Base-by-base conservation (phyloP, 2,888 invertebrate species). In the Meloe dianella region DNA sequence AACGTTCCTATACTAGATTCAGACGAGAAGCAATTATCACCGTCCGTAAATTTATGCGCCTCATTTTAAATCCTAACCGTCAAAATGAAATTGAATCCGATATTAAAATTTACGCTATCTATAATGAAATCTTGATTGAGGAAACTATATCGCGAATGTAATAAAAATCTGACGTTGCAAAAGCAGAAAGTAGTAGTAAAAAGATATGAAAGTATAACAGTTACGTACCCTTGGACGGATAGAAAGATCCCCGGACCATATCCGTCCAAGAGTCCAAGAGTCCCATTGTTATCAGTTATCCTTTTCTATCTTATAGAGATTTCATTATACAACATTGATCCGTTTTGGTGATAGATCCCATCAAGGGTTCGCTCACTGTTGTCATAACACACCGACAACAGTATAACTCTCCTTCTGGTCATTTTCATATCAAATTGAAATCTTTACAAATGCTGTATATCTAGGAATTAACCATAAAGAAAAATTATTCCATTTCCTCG, bases 91-190 rank as follows among this genome's bases (percentile, higher is more conserved):
- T 82, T 82, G 82, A 82, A 82, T 83, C 79, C 80, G 78, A 82
- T 82, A 83, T 83, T 83, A 82, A 83, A 83, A 82, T 81, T 82
- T 79, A 73, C 80, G 77, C 78, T 83, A 83, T 83, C 83, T 83
- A 83, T 83, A 83, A 83, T 83, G 82, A 83, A 83, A 83, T 83
- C 83, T 83, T 82, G 82, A 83, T 83, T 83, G 82, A 79, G 81
- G 79, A 79, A 79, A 80, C 80, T 80, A 80, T 81, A 82, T 82
- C 78, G 78, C 77, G 71, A 72, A 74, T 74, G 80, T 78, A 82
- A 81, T 83, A 82, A 83, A 83, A 82, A 80, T 81, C 80, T 80
- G 80, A 81, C 79, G 76, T 76, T 76, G 81, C 79, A 78, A 75
- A 76, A 78, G 74, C 76, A 68, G 70, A 66, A 47, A 17, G 47